These are phyloP conservation scores for Daubentonia madagascariensis DNA, from an alignment of 2,113 vertebrate species.

Conservation along the genomic window DNA sequence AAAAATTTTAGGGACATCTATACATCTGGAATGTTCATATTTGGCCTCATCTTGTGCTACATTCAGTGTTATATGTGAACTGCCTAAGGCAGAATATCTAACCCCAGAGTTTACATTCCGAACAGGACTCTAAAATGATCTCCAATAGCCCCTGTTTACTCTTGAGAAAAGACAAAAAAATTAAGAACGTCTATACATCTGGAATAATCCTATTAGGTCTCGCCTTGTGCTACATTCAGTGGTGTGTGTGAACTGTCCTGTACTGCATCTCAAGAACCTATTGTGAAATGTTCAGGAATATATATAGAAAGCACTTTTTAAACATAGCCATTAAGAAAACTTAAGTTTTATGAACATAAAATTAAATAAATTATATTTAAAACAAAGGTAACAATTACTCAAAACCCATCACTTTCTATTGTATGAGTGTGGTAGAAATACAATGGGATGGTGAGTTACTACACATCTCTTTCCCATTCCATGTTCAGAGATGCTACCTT, in stretches of 20 bases:
- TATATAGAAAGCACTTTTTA: background rate
- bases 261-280: background rate
- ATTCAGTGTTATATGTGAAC: background rate
- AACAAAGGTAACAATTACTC: background rate
- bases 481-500: background rate
- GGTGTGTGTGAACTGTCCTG: background rate
- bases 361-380: background rate
- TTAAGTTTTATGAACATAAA: background rate
- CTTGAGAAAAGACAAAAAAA: background rate
- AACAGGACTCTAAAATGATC: background rate
- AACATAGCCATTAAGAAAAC: background rate
- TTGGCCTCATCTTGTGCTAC: background rate
- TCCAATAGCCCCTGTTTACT: background rate
- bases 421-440: background rate
- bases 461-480: background rate
- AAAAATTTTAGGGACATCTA: background rate
- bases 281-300: background rate
- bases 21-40: background rate
- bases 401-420: background rate
- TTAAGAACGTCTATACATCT: background rate
- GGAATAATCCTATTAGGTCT: background rate
- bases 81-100: background rate
- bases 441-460: background rate
- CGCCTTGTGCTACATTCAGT: background rate
- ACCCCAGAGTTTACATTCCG: background rate